Percentiles rank a stretch among this genome's conserved stretches.
Conservation (phyloP, 2,113 vertebrate species). For the Junco hyemalis region DNA sequence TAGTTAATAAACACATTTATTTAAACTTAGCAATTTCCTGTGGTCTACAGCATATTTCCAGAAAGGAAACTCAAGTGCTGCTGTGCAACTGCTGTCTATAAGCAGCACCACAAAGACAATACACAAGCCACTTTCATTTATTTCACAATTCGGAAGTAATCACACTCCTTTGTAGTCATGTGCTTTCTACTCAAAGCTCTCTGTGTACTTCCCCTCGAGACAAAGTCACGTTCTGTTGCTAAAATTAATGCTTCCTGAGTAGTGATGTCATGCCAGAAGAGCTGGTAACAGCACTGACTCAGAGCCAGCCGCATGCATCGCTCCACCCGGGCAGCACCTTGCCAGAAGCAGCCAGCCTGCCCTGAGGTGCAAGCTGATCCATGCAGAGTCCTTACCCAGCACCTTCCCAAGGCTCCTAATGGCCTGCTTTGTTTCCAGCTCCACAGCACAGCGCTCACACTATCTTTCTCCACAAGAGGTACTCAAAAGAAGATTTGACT, state of each 20-base stretch:
- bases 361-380: background rate
- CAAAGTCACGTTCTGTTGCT: conserved; percentile 40
- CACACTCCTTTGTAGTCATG: conserved; percentile 21
- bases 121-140: conserved; percentile 35
- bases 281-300: background rate
- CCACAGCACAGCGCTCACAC: fast-evolving
- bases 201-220: conserved; percentile 11
- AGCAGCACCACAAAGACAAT: background rate
- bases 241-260: conserved; percentile 33
- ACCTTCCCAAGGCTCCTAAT: background rate
- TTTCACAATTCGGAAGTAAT: conserved; percentile 36
- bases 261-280: background rate
- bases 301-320: background rate
- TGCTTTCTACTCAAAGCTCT: conserved; percentile 40
- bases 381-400: background rate
- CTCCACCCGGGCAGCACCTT: background rate
- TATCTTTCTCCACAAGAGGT: background rate
- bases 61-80: conserved; percentile 38
- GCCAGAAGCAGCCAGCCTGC: background rate
- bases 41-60: conserved; percentile 7
- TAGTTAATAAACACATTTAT: conserved; percentile 41
- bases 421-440: background rate
- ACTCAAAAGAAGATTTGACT: background rate
- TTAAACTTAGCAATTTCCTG: conserved; percentile 47
- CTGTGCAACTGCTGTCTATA: conserved; percentile 3